Percentiles rank a stretch among this genome's conserved stretches.
phyloP scores from a whole-genome alignment of 2,888 invertebrate genomes.

The Chloroclystis v-ata region DNA sequence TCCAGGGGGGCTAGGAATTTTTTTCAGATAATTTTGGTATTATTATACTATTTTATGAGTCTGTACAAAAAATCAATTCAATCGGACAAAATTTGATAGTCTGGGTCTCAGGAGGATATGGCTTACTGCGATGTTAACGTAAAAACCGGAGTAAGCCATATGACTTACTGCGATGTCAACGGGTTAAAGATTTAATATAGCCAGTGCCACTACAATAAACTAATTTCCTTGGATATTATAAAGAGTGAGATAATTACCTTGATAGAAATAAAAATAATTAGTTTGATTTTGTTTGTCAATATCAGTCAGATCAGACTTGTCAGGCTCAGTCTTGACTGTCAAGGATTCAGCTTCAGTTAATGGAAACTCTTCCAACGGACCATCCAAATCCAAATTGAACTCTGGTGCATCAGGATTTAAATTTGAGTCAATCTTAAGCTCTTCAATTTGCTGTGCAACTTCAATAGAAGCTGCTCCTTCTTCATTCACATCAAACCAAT shows the following conservation, averaged over 20 bases:
- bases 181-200: no score
- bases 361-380: slow-evolving; percentile 52
- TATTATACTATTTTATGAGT: no score
- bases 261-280: slow-evolving; percentile 88
- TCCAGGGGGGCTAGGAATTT: no score
- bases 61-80: no score
- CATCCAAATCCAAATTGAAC: slow-evolving; percentile 41
- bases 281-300: slow-evolving; percentile 64
- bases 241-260: slow-evolving; percentile 82
- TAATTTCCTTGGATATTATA: no score
- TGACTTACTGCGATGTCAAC: no score
- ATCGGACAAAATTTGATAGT: no score
- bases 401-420: slow-evolving; percentile 60
- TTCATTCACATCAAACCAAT: slow-evolving; percentile 66
- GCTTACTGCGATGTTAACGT: no score
- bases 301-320: slow-evolving; percentile 42
- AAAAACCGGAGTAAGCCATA: no score
- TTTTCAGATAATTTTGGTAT: no score
- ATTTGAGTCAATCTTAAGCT: slow-evolving; percentile 45
- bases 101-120: no score
- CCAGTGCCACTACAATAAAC: no score
- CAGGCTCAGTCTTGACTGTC: slow-evolving; percentile 32
- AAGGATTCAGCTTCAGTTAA: slow-evolving; percentile 39
- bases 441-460: slow-evolving; percentile 45
- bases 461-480: slow-evolving; percentile 60